These are phyloP conservation scores for Andricus quercusramuli DNA, from an alignment of 2,888 invertebrate species.

Conservation along the genomic window DNA sequence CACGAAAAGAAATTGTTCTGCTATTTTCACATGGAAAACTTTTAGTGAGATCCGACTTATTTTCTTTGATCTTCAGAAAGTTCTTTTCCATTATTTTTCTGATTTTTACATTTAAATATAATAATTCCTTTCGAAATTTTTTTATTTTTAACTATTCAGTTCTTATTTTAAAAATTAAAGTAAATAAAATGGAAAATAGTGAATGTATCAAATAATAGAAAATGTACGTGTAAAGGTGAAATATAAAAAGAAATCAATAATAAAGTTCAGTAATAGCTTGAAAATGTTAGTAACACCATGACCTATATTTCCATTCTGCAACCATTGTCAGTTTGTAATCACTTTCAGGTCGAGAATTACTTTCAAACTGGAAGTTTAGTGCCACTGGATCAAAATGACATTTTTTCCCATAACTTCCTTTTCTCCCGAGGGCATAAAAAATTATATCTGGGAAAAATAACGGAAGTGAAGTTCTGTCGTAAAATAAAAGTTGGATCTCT, in stretches of 20 bases:
- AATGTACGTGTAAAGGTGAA: not conserved
- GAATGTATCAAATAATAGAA: no score
- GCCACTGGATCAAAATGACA: not conserved
- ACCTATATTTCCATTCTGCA: slow-evolving; percentile 16
- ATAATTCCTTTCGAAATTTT: no score
- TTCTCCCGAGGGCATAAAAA: not conserved
- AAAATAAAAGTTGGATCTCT: not conserved
- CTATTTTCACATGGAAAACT: not conserved
- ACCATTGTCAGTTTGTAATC: slow-evolving; percentile 15
- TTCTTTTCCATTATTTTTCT: not conserved
- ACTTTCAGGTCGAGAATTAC: slow-evolving; percentile 22
- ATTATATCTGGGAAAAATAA: not conserved
- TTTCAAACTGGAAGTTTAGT: not conserved
- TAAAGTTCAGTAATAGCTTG: not conserved
- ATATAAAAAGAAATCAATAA: not conserved
- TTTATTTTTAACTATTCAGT: no score
- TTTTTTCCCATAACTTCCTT: not conserved
- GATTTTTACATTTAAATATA: no score
- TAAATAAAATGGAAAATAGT: no score
- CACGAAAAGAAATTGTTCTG: not conserved
- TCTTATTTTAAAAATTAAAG: no score
- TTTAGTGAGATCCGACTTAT: no score
- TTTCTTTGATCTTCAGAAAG: not conserved
- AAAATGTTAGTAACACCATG: slow-evolving; percentile 1
- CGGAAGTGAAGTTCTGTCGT: not conserved